A percentile compares a stretch with the other conserved stretches of the same genome.
Evolutionary conservation across 2,888 invertebrate species (phyloP).

Genomic region (Rhimphoctona megacephalus): DNA sequence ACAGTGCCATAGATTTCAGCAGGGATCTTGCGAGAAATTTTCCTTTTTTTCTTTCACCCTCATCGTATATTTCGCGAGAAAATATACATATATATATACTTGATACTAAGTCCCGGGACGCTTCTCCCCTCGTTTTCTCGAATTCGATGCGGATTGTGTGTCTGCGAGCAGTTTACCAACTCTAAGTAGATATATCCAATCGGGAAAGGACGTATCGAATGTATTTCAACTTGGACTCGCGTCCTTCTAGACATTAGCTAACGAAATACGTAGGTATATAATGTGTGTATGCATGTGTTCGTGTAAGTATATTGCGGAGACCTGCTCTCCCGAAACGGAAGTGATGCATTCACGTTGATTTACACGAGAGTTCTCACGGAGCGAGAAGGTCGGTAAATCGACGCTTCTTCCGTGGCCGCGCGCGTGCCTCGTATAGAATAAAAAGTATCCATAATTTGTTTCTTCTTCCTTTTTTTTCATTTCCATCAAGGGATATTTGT

Average conservation of each 20-base stretch:
- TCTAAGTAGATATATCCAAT: neutral
- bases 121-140: constrained; percentile 50
- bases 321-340: constrained; percentile 66
- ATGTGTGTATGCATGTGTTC: neutral
- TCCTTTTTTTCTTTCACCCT: constrained; percentile 20
- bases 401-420: constrained; percentile 55
- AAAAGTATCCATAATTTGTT: constrained; percentile 30
- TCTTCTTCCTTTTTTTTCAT: neutral
- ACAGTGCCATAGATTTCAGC: constrained; percentile 62
- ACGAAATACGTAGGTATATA: neutral
- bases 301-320: constrained; percentile 65
- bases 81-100: constrained; percentile 19
- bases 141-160: constrained; percentile 50
- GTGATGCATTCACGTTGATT: constrained; percentile 72
- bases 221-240: neutral
- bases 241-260: neutral
- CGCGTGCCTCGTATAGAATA: constrained; percentile 43
- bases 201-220: neutral
- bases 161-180: constrained; percentile 50
- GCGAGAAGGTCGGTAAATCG: constrained; percentile 67
- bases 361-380: constrained; percentile 66
- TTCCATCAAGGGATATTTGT: neutral
- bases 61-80: constrained; percentile 17
- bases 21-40: constrained; percentile 41
- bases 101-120: constrained; percentile 57